These are phyloP conservation scores for Dendrophyllia cribrosa DNA, from an alignment of 64 coral and sea anemone species.

Conservation along the genomic window DNA sequence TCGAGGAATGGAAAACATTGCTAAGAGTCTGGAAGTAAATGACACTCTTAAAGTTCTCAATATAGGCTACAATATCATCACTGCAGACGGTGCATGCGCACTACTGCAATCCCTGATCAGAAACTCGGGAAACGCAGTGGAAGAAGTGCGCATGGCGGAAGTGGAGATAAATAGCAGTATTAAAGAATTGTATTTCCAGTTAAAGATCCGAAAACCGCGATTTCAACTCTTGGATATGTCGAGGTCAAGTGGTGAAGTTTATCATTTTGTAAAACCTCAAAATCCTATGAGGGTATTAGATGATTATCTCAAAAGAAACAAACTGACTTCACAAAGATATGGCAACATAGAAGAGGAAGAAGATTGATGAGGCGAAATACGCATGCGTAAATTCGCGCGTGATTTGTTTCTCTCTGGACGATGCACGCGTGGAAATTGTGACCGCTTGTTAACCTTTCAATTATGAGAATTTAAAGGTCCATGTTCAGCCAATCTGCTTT, in stretches of 20 bases:
- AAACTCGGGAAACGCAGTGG: slow-evolving; percentile 59
- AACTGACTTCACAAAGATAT: not conserved
- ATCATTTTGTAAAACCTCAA: slow-evolving; percentile 76
- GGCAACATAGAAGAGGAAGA: not conserved
- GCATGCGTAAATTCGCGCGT: too few species aligned
- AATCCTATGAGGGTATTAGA: slow-evolving; percentile 68
- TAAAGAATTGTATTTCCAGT: slow-evolving; percentile 56
- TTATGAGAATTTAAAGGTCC: too few species aligned
- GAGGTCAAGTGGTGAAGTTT: slow-evolving; percentile 72
- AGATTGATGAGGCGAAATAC: not conserved
- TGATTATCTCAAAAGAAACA: slow-evolving; percentile 79
- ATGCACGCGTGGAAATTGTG: too few species aligned
- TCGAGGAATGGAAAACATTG: slow-evolving; percentile 70
- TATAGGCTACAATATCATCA: slow-evolving; percentile 76
- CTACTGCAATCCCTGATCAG: slow-evolving; percentile 62
- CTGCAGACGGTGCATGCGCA: slow-evolving; percentile 66
- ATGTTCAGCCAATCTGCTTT: too few species aligned
- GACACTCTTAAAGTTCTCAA: slow-evolving; percentile 63
- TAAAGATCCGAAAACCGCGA: slow-evolving; percentile 67
- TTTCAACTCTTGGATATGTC: slow-evolving; percentile 74
- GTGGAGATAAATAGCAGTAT: slow-evolving; percentile 75
- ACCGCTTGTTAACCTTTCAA: too few species aligned
- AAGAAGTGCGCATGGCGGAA: slow-evolving; percentile 77
- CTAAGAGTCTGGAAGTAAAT: slow-evolving; percentile 78
- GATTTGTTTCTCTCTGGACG: too few species aligned